phyloP scores from a whole-genome alignment of 2,888 invertebrate genomes.

The Pediacus dermestoides region DNA sequence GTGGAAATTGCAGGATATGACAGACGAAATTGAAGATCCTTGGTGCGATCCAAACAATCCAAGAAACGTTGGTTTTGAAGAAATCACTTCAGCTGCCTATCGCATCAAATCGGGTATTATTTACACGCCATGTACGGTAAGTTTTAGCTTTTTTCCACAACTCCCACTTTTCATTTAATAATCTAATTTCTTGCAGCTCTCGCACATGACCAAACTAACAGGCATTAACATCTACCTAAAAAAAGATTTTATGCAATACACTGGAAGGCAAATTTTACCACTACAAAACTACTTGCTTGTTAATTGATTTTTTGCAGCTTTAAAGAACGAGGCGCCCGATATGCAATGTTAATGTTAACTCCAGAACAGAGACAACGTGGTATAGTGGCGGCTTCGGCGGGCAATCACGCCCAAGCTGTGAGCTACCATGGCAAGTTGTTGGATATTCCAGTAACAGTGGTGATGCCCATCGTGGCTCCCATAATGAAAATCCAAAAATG shows the following conservation, averaged over 20 bases:
- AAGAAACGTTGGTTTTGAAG: conserved; percentile 58
- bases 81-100: conserved; percentile 64
- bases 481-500: conserved; percentile 66
- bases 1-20: background rate
- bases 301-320: conserved; percentile 62
- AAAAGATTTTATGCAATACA: conserved; percentile 61
- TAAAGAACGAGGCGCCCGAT: conserved; percentile 83
- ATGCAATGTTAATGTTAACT: conserved; percentile 44
- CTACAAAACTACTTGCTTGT: conserved; percentile 16
- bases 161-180: no score
- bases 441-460: conserved; percentile 52
- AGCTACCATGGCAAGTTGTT: conserved; percentile 51
- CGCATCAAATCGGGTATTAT: conserved; percentile 60
- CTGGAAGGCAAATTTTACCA: conserved; percentile 36
- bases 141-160: background rate
- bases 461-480: conserved; percentile 49
- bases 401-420: conserved; percentile 50
- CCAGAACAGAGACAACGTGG: conserved; percentile 44
- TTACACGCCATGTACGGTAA: conserved; percentile 58
- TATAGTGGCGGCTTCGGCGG: conserved; percentile 51
- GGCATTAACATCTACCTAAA: conserved; percentile 60
- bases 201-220: conserved; percentile 48
- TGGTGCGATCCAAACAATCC: conserved; percentile 53
- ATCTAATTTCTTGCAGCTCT: conserved; percentile 53
- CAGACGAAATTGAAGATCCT: conserved; percentile 43